Conservation (phyloP, 2,888 invertebrate genomes). For the Silvanus unidentatus region DNA sequence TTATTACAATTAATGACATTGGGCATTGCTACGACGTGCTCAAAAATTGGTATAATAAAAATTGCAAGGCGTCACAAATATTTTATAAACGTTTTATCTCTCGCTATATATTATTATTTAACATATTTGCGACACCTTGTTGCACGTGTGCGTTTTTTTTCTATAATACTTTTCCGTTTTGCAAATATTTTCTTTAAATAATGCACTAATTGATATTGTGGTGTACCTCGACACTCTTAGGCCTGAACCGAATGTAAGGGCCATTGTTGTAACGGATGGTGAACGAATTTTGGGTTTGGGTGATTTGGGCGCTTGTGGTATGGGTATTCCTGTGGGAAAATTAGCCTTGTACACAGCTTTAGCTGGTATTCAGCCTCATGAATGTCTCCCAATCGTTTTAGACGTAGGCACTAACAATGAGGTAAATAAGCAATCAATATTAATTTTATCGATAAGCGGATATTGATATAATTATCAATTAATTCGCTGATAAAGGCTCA, state of each 20-base stretch:
- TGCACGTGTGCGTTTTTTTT: no score
- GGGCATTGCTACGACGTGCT: constrained; percentile 88
- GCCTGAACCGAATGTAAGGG: constrained; percentile 81
- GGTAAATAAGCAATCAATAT: constrained; percentile 50
- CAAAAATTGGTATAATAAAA: constrained; percentile 70
- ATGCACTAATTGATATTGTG: no score
- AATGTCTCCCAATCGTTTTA: constrained; percentile 87
- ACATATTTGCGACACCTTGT: no score
- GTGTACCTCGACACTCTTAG: no score
- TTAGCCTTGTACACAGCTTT: constrained; percentile 92
- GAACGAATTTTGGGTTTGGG: constrained; percentile 95
- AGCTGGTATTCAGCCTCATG: constrained; percentile 93
- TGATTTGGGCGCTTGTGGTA: constrained; percentile 93
- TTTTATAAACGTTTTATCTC: constrained; percentile 40
- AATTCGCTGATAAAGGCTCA: constrained; percentile 2
- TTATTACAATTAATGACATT: constrained; percentile 91
- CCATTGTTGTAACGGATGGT: constrained; percentile 92
- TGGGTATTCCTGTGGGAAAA: constrained; percentile 98
- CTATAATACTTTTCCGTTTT: no score
- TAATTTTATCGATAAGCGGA: no score
- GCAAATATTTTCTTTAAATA: no score
- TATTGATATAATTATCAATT: background rate
- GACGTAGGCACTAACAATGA: constrained; percentile 95
- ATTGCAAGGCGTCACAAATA: constrained; percentile 5
- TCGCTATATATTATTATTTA: no score